phyloP scores from a whole-genome alignment of 1,140 invertebrate genomes.

The Geopemphigus sp. region DNA sequence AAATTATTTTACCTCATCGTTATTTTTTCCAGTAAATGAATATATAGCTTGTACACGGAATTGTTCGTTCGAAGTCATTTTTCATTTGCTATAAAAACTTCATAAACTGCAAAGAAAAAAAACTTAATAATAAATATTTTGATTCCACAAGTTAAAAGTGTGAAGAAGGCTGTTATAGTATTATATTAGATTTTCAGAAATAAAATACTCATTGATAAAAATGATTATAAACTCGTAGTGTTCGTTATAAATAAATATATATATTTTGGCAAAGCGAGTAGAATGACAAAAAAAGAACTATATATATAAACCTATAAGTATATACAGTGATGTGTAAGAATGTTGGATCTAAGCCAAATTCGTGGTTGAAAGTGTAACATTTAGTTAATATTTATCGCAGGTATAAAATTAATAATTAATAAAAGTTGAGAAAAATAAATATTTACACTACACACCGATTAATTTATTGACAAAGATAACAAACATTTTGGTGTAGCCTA shows the following conservation, averaged over 20 bases:
- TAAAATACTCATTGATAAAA: conserved; percentile 28
- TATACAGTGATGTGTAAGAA: conserved; percentile 7
- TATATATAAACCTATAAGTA: too few relatives aligned
- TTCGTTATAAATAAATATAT: conserved; percentile 24
- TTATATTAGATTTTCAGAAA: neutral
- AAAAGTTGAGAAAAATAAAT: neutral
- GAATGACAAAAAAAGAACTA: conserved; percentile 7
- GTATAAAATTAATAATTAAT: conserved; percentile 5
- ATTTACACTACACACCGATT: neutral
- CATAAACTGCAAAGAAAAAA: conserved; percentile 18
- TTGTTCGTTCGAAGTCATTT: conserved; percentile 58
- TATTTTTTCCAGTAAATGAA: conserved; percentile 92
- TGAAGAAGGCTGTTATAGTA: neutral
- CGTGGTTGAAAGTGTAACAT: conserved; percentile 14
- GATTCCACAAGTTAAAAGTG: neutral
- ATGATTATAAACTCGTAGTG: conserved; percentile 9
- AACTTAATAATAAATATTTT: neutral
- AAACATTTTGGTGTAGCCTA: too few relatives aligned
- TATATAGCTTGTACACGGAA: conserved; percentile 84
- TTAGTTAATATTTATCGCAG: conserved; percentile 18
- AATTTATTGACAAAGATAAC: neutral
- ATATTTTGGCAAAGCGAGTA: conserved; percentile 23
- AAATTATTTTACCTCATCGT: conserved; percentile 78
- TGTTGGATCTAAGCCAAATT: conserved; percentile 32
- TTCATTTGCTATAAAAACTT: neutral